Conservation (phyloP, 1,140 invertebrate genomes). For the Pseudomyrmex sp. region DNA sequence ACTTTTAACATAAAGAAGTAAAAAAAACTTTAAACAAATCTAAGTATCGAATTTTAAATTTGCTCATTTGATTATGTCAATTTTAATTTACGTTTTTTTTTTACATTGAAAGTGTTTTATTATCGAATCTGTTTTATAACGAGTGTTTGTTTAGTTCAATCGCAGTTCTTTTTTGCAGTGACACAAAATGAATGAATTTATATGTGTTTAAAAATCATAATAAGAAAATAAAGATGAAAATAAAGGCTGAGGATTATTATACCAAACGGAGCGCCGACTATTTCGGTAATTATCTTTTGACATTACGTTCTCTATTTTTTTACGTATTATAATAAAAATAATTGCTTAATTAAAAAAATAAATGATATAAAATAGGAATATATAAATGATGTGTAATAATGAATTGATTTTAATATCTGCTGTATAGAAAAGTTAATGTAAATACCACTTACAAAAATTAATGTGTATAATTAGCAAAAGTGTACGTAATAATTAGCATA, state of each 20-base stretch:
- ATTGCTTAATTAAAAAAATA: constrained; percentile 11
- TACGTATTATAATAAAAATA: background rate
- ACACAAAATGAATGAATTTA: background rate
- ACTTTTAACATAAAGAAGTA: no score
- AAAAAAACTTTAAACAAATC: no score
- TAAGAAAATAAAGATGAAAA: constrained; percentile 76
- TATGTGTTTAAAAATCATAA: background rate
- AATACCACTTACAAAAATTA: background rate
- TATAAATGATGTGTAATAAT: no score
- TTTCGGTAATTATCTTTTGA: constrained; percentile 76
- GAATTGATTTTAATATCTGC: background rate
- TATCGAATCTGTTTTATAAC: background rate
- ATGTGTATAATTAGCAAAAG: no score
- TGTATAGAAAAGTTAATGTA: background rate
- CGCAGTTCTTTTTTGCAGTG: background rate
- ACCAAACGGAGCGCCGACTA: constrained; percentile 78
- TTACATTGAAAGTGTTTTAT: background rate
- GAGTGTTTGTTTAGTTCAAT: background rate
- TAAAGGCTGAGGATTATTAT: constrained; percentile 79
- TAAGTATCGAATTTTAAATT: background rate
- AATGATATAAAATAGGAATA: background rate
- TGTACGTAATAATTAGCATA: no score
- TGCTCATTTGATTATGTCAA: background rate
- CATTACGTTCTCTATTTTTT: constrained; percentile 2
- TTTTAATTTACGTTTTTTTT: constrained; percentile 6